Percentiles rank a stretch among this genome's conserved stretches.
Evolutionary conservation across 2,113 vertebrate species (phyloP).

Genomic region (Grammomys dolichurus): DNA sequence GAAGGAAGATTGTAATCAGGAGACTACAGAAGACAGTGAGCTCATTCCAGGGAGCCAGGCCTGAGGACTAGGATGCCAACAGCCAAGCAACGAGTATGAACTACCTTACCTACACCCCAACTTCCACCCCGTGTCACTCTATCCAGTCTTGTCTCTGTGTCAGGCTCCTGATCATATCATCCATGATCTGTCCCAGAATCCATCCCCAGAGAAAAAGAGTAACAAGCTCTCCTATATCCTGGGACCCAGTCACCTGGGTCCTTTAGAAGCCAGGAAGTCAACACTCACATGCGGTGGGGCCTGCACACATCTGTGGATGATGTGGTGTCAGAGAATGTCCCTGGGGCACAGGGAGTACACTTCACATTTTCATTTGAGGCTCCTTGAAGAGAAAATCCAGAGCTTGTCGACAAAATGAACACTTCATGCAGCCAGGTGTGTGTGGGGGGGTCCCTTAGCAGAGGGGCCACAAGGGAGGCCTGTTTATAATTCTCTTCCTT

Average conservation of each 20-base stretch:
- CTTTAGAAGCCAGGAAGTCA: not conserved
- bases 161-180: not conserved
- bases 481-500: not conserved
- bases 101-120: not conserved
- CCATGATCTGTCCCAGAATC: not conserved
- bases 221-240: not conserved
- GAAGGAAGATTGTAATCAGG: not conserved
- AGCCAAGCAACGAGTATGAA: too few relatives aligned
- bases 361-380: slow-evolving; percentile 67
- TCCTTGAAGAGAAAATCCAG: slow-evolving; percentile 74
- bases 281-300: slow-evolving; percentile 83
- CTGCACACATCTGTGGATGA: slow-evolving; percentile 82
- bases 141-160: not conserved
- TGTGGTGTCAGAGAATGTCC: slow-evolving; percentile 81
- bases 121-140: not conserved
- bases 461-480: not conserved
- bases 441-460: not conserved
- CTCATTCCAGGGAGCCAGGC: not conserved
- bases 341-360: slow-evolving; percentile 78
- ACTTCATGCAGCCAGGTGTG: rapidly evolving
- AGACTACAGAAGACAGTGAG: not conserved
- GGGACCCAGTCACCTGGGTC: not conserved
- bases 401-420: not conserved
- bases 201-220: not conserved
- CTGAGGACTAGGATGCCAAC: not conserved